phyloP scores from a whole-genome alignment of 2,797 vertebrate species.

The Echiichthys vipera region DNA sequence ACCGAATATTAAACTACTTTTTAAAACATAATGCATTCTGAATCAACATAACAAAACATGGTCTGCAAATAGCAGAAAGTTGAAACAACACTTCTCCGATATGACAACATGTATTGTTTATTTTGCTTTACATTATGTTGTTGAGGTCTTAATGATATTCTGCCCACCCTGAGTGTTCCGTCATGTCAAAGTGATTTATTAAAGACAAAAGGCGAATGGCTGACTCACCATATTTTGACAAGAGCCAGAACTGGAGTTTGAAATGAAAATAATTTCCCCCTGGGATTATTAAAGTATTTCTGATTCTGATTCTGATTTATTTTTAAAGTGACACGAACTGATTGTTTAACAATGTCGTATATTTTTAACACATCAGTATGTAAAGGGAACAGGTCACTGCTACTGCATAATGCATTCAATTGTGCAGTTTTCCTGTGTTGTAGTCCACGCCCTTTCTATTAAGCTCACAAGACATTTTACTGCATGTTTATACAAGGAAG shows the following conservation, averaged over 20 bases:
- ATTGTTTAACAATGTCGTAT: slow-evolving; percentile 1
- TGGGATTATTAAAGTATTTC: no score
- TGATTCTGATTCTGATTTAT: no score
- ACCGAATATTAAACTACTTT: background rate
- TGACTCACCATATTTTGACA: slow-evolving; percentile 9
- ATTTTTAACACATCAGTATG: slow-evolving; percentile 19
- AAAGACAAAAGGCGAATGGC: background rate
- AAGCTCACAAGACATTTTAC: slow-evolving; percentile 73
- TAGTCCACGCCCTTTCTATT: slow-evolving; percentile 52
- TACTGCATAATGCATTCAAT: slow-evolving; percentile 31
- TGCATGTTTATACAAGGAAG: slow-evolving; percentile 73
- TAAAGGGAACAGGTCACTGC: slow-evolving; percentile 23
- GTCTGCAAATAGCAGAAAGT: background rate
- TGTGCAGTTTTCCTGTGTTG: slow-evolving; percentile 28
- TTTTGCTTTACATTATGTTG: background rate
- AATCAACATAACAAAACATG: background rate
- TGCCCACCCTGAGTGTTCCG: background rate
- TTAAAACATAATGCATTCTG: background rate
- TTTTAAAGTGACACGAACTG: slow-evolving; percentile 1
- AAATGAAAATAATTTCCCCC: no score
- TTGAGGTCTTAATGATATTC: background rate
- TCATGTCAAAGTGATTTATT: background rate
- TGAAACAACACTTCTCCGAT: background rate
- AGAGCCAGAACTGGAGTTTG: no score
- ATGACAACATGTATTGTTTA: background rate